phyloP scores from a whole-genome alignment of 2,888 invertebrate genomes.

The Chloroclystis v-ata region DNA sequence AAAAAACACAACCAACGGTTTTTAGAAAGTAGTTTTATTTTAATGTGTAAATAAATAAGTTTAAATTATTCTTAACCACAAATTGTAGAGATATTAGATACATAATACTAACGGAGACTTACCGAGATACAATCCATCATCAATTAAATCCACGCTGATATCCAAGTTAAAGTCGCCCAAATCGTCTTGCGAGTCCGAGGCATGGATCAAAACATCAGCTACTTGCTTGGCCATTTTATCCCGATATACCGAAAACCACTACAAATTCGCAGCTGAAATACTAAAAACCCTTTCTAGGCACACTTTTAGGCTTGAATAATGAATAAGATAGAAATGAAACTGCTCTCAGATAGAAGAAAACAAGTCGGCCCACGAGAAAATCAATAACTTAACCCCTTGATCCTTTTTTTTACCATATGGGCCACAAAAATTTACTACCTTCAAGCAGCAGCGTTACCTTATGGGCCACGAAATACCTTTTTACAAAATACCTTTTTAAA shows the following conservation, averaged over 20 bases:
- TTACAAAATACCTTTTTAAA: too few species aligned
- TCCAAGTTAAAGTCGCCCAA: constrained; percentile 45
- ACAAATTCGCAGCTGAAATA: too few species aligned
- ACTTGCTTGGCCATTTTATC: constrained; percentile 54
- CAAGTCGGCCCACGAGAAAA: constrained; percentile 10
- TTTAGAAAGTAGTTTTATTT: not conserved
- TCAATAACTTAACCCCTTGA: constrained; percentile 9
- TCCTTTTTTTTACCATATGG: not conserved
- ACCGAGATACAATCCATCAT: constrained; percentile 64
- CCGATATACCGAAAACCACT: too few species aligned
- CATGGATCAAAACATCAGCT: constrained; percentile 60
- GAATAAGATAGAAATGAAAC: not conserved
- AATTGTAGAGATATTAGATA: too few species aligned
- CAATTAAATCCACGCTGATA: constrained; percentile 64
- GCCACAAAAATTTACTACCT: too few species aligned
- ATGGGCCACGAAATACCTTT: too few species aligned
- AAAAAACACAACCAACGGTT: too few species aligned
- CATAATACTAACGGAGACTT: too few species aligned
- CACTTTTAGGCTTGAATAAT: not conserved
- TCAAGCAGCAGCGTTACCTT: too few species aligned
- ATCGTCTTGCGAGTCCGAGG: constrained; percentile 41
- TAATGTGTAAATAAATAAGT: too few species aligned
- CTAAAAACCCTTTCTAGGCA: not conserved
- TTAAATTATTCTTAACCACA: too few species aligned
- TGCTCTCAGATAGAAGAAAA: constrained; percentile 11